phyloP scores from a whole-genome alignment of 2,888 invertebrate species.

The Agonopterix alstromeriana region DNA sequence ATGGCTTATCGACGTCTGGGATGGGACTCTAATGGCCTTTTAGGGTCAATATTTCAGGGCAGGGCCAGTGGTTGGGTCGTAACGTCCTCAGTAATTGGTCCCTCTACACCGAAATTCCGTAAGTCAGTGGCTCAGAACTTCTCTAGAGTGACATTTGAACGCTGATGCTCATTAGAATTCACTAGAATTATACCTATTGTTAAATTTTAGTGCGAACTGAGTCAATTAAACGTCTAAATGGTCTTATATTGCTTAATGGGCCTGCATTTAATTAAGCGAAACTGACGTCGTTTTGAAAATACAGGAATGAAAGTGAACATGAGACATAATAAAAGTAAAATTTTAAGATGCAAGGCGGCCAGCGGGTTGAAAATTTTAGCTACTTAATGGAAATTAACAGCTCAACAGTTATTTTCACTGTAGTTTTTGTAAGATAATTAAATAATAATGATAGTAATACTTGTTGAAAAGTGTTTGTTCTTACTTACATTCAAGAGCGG shows the following conservation, averaged over 20 bases:
- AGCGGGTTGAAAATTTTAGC: too few species aligned
- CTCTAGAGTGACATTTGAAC: slow-evolving; percentile 10
- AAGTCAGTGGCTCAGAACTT: slow-evolving; percentile 2
- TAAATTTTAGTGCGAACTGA: slow-evolving; percentile 12
- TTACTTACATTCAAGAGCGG: too few species aligned
- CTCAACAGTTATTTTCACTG: neutral
- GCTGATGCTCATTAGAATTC: slow-evolving; percentile 13
- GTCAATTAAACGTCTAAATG: slow-evolving; percentile 9
- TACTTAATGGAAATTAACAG: neutral
- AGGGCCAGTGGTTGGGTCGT: slow-evolving; percentile 29
- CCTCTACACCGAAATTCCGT: slow-evolving; percentile 26
- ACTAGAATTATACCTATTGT: slow-evolving; percentile 7
- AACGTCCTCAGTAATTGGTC: slow-evolving; percentile 53
- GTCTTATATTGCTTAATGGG: slow-evolving; percentile 7
- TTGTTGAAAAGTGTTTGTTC: too few species aligned
- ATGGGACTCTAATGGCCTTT: slow-evolving; percentile 61
- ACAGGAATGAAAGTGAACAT: too few species aligned
- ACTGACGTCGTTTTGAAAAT: neutral
- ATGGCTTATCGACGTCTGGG: slow-evolving; percentile 52
- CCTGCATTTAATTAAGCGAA: slow-evolving; percentile 8
- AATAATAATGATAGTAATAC: neutral
- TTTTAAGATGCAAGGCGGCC: too few species aligned
- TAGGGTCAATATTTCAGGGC: slow-evolving; percentile 64
- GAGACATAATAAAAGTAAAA: too few species aligned
- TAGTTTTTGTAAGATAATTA: too few species aligned